Evolutionary conservation across 2,888 invertebrate genomes (phyloP).

Genomic region (Meiosimyza decipiens): DNA sequence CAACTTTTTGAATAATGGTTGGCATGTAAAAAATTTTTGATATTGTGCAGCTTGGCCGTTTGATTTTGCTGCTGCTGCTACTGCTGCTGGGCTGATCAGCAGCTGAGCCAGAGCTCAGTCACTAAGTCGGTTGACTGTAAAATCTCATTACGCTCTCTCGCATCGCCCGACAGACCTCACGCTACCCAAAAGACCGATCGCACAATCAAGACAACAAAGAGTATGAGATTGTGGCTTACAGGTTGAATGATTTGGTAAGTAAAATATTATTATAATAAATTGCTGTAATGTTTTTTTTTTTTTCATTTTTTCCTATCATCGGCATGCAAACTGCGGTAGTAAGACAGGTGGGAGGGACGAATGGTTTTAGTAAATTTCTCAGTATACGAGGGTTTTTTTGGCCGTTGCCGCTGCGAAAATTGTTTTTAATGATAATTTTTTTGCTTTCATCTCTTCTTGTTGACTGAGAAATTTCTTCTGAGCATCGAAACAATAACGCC

Average conservation of each 20-base stretch:
- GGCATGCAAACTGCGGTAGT: too few species aligned
- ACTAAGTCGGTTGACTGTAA: neutral
- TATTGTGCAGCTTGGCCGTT: slow-evolving; percentile 12
- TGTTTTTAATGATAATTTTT: slow-evolving; percentile 10
- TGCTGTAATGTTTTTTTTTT: slow-evolving; percentile 31
- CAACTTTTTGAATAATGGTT: slow-evolving; percentile 37
- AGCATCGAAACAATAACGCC: neutral
- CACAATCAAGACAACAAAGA: slow-evolving; percentile 1
- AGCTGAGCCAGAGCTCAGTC: neutral
- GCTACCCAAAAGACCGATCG: neutral
- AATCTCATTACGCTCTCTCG: neutral
- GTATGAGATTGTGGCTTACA: slow-evolving; percentile 35
- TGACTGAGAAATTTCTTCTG: neutral
- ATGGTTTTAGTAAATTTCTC: neutral
- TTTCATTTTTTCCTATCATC: too few species aligned
- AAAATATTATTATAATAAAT: slow-evolving; percentile 40
- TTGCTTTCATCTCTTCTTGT: neutral
- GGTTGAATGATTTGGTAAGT: slow-evolving; percentile 37
- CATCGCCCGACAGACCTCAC: neutral
- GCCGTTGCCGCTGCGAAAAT: neutral
- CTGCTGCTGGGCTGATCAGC: slow-evolving; percentile 9
- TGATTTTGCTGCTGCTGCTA: slow-evolving; percentile 11
- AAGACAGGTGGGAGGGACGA: too few species aligned
- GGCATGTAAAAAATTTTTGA: slow-evolving; percentile 40
- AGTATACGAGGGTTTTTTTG: neutral